These are phyloP conservation scores for Thereva nobilitata DNA, from an alignment of 2,888 invertebrate species.

Conservation along the genomic window DNA sequence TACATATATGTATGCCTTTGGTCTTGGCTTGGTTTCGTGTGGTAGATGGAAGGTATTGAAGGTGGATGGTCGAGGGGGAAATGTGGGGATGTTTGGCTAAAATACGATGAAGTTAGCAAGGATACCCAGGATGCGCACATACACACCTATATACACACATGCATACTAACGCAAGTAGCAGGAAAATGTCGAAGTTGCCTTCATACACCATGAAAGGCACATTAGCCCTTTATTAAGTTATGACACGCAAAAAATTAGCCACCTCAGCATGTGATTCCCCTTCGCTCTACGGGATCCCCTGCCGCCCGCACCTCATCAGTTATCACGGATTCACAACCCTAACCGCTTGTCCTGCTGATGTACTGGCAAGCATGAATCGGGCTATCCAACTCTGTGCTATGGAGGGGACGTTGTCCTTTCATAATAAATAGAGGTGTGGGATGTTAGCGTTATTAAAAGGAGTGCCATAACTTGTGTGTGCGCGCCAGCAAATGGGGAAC, in stretches of 20 bases:
- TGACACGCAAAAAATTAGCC: slow-evolving; percentile 43
- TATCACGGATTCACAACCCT: background rate
- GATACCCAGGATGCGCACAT: too few species aligned
- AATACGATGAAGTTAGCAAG: too few species aligned
- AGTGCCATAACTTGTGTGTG: slow-evolving; percentile 26
- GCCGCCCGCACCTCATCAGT: background rate
- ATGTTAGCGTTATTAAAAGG: slow-evolving; percentile 24
- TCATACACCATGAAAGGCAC: slow-evolving; percentile 25
- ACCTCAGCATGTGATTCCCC: slow-evolving; percentile 38
- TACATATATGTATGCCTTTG: background rate
- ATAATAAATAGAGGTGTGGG: slow-evolving; percentile 2
- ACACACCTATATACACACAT: too few species aligned
- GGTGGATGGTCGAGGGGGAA: too few species aligned
- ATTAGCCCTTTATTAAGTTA: slow-evolving; percentile 42
- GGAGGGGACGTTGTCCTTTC: slow-evolving; percentile 5
- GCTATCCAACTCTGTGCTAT: background rate
- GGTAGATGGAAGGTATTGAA: too few species aligned
- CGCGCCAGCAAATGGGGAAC: too few species aligned
- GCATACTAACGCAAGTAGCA: background rate
- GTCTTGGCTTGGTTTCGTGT: too few species aligned
- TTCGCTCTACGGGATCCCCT: background rate
- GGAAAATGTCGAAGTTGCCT: slow-evolving; percentile 3
- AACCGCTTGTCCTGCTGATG: slow-evolving; percentile 7
- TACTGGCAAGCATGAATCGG: slow-evolving; percentile 1
- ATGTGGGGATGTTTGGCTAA: too few species aligned